Evolutionary conservation across 2,113 vertebrate genomes (phyloP).

Genomic region (Nettapus auritus): DNA sequence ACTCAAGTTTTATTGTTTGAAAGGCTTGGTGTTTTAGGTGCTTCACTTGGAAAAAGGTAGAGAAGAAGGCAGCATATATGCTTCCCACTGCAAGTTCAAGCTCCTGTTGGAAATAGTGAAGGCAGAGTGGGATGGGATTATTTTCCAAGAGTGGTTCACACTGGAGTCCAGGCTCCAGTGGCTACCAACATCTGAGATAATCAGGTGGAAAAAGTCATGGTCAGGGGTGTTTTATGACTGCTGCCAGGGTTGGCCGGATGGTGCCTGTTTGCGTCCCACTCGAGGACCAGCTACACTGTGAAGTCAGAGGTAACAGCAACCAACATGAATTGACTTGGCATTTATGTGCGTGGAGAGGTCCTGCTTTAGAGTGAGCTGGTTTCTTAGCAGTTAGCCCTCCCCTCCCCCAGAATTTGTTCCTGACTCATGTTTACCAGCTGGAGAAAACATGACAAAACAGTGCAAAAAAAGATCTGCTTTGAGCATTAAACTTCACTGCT

Average conservation of each 20-base stretch:
- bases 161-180: neutral
- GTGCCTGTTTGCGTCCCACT: neutral
- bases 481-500: constrained; percentile 69
- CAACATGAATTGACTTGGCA: neutral
- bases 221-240: neutral
- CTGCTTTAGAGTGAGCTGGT: neutral
- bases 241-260: neutral
- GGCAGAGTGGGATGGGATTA: neutral
- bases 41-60: neutral
- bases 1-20: neutral
- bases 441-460: constrained; percentile 56
- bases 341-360: neutral
- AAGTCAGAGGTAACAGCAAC: neutral
- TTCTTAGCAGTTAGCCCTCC: neutral
- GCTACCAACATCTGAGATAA: neutral
- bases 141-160: neutral
- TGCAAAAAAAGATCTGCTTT: constrained; percentile 30
- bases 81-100: neutral
- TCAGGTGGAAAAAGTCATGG: neutral
- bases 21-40: neutral
- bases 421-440: constrained; percentile 56
- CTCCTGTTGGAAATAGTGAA: neutral
- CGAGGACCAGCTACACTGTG: neutral
- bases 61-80: neutral
- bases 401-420: neutral